phyloP scores from a whole-genome alignment of 37 sponge, comb jelly and placozoan species.

The Mnemiopsis leidyi region DNA sequence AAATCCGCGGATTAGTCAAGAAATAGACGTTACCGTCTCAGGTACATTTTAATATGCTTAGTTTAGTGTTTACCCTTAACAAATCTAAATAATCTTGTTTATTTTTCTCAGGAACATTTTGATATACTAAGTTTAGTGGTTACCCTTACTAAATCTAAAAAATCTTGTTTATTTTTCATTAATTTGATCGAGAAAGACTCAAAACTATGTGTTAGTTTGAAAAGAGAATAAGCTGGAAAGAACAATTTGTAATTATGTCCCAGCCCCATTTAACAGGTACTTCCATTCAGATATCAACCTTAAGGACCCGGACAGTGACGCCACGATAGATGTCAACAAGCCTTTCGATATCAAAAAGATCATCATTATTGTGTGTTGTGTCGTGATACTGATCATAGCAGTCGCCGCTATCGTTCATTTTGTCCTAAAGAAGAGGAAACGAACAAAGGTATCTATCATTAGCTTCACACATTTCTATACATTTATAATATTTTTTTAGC shows the following conservation, averaged over 20 bases:
- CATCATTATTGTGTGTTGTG: slow-evolving; percentile 11
- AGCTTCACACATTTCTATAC: too few relatives aligned
- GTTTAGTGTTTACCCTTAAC: background rate
- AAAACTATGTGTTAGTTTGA: too few relatives aligned
- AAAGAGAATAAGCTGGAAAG: too few relatives aligned
- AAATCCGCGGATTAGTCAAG: background rate
- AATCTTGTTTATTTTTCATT: too few relatives aligned
- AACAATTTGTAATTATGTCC: too few relatives aligned
- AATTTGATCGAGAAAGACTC: too few relatives aligned
- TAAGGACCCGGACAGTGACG: slow-evolving; percentile 27
- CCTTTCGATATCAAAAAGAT: slow-evolving; percentile 45
- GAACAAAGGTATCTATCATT: slow-evolving; percentile 1
- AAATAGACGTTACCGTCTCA: background rate
- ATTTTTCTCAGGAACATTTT: background rate
- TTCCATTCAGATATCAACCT: background rate
- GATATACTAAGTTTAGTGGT: background rate
- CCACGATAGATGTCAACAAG: background rate
- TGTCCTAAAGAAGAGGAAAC: background rate
- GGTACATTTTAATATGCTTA: too few relatives aligned
- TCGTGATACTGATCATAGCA: background rate
- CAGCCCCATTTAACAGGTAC: too few relatives aligned
- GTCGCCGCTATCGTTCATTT: background rate
- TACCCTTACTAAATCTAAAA: too few relatives aligned
- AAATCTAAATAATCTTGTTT: background rate
- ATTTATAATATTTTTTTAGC: too few relatives aligned